Evolutionary conservation across 2,888 invertebrate species (phyloP).

Genomic region (Ceraclea dissimilis): DNA sequence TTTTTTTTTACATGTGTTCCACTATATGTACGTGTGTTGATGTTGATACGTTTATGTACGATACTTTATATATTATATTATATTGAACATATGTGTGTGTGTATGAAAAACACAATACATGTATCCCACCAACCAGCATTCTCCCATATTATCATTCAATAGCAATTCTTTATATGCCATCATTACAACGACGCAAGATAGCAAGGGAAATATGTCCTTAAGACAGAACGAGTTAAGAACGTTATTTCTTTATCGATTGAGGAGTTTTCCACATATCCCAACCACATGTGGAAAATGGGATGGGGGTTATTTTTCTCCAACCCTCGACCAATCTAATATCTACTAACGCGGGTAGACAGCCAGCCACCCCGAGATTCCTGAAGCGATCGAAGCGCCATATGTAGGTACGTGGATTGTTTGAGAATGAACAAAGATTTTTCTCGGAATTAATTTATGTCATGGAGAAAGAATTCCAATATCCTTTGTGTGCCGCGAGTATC

Average conservation of each 20-base stretch:
- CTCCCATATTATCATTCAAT: background rate
- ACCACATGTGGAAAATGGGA: constrained; percentile 16
- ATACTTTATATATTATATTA: no score
- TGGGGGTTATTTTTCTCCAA: constrained; percentile 7
- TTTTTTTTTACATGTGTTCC: no score
- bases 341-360: background rate
- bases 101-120: background rate
- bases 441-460: no score
- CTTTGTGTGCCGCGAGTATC: no score
- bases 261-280: constrained; percentile 14
- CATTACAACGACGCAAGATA: background rate
- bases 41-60: no score
- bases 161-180: background rate
- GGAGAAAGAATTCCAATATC: no score
- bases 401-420: no score
- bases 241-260: background rate
- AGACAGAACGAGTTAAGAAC: no score
- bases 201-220: no score
- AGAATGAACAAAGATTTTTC: no score
- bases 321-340: background rate
- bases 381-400: background rate
- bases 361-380: constrained; percentile 3
- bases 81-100: no score
- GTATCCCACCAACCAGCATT: background rate
- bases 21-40: no score